Base-by-base conservation (phyloP, 2,113 vertebrate species). In the Alouatta palliata region DNA sequence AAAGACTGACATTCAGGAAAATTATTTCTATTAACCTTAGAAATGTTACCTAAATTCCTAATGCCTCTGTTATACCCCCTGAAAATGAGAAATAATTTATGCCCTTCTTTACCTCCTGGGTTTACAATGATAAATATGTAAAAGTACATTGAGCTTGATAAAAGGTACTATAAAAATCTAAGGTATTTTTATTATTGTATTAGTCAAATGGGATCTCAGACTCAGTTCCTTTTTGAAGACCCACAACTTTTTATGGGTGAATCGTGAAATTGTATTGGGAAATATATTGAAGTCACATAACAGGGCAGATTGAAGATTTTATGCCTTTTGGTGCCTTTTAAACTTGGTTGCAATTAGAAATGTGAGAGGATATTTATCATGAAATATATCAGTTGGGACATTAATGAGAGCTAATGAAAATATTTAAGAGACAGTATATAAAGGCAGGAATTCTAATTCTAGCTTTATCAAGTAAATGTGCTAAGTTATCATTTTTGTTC, bases 151-250 rank as follows among this genome's bases (percentile, higher is more conserved):
- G 90, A 97, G 96, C 64, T 92, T 93, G 87, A 96, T 96, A 94
- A 98, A 97, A 97, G n/a, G 25, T 49, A 98, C 85, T 95, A 96
- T 97, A 97, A 97, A 97, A 95, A 91, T 91, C 93, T 94, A 97
- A 97, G 94, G 87, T 97, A 43, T 96, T 98, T 98, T 97, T 96
- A 94, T 95, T 97, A 97, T 97, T 95, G 10, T 94, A 93, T 93
- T 96, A 98, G 77, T 97, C 91, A 97, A 87, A 93, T 81, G 81
- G 40, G 45, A 97, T 92, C 85, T 97, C 77, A 97, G 71, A 95
- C 47, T 97, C 92, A 86, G 94, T 97, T 97, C 79, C 56, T 96
- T 97, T 92, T 92, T 80, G 90, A 97, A 97, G 94, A 97, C 30
- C 54, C 68, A 97, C 90, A 97, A 82, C 68, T 93, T 95, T 98